phyloP scores from a whole-genome alignment of 2,113 vertebrate species.

The Ceyx cyanopectus region DNA sequence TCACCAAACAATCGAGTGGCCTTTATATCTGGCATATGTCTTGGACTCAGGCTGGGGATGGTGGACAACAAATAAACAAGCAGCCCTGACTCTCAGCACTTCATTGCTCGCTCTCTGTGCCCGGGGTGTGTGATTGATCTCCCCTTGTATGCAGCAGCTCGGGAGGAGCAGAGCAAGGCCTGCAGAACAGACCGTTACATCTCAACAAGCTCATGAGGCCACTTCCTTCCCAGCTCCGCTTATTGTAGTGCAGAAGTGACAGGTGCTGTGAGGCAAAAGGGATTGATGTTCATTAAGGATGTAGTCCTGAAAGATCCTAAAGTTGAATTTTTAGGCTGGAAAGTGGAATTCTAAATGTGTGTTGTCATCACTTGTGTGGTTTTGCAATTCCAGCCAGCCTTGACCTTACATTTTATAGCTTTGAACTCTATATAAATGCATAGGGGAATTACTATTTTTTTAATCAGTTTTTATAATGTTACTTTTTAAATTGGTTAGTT shows the following conservation, averaged over 20 bases:
- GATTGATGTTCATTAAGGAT: not conserved
- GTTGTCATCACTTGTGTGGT: not conserved
- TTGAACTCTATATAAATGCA: not conserved
- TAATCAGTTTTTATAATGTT: not conserved
- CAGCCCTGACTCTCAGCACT: not conserved
- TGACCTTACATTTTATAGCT: not conserved
- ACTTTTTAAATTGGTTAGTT: not conserved
- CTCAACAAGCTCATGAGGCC: not conserved
- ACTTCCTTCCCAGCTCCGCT: not conserved
- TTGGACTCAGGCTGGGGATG: not conserved
- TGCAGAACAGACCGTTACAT: not conserved
- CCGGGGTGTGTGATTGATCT: not conserved
- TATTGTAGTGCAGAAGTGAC: not conserved
- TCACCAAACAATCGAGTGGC: fast-evolving
- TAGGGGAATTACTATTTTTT: not conserved
- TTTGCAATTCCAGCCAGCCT: not conserved
- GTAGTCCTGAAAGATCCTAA: not conserved
- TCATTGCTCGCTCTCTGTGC: not conserved
- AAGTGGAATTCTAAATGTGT: not conserved
- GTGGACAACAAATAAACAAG: not conserved
- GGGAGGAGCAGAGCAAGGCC: not conserved
- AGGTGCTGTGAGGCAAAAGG: not conserved
- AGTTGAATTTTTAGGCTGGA: not conserved
- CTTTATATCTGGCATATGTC: not conserved
- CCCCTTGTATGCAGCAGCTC: fast-evolving